These are phyloP conservation scores for Lissonota sp. DNA, from an alignment of 2,888 invertebrate species.

Conservation along the genomic window DNA sequence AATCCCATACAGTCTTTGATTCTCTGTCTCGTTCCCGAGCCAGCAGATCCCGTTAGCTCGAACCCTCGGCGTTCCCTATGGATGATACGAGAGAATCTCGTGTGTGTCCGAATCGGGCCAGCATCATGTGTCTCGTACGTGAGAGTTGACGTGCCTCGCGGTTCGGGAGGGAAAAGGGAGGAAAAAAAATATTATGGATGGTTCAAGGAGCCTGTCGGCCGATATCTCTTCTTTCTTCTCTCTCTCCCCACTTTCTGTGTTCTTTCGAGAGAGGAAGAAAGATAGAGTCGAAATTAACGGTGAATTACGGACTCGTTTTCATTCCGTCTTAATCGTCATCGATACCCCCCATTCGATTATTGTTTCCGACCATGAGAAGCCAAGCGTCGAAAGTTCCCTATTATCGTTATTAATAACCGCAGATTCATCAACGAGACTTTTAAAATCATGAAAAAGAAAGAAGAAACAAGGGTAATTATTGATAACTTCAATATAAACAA, in stretches of 20 bases:
- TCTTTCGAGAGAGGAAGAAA: not conserved
- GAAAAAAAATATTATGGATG: slow-evolving; percentile 58
- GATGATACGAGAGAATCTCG: slow-evolving; percentile 51
- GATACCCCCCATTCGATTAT: slow-evolving; percentile 28
- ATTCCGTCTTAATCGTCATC: slow-evolving; percentile 52
- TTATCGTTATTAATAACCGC: not conserved
- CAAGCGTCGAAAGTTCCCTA: not conserved
- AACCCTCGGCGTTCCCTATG: slow-evolving; percentile 75
- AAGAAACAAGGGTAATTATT: not conserved
- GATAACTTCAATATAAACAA: not conserved
- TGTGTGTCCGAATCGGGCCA: slow-evolving; percentile 26
- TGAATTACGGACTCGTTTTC: slow-evolving; percentile 55
- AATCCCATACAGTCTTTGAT: slow-evolving; percentile 57
- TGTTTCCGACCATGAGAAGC: not conserved
- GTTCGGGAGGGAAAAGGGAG: slow-evolving; percentile 41
- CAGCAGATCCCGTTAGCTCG: slow-evolving; percentile 79
- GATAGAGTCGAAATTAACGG: slow-evolving; percentile 53
- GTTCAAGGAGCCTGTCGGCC: slow-evolving; percentile 49
- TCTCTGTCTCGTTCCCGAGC: slow-evolving; percentile 69
- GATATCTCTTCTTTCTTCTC: slow-evolving; percentile 47
- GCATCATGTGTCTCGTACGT: slow-evolving; percentile 50
- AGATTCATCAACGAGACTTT: not conserved
- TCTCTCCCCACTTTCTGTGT: not conserved
- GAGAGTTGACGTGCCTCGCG: slow-evolving; percentile 55
- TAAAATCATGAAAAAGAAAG: not conserved